Evolutionary conservation across 1,140 invertebrate species (phyloP), one percentile per base, ranked within the genome.

Genomic region (Reticulitermes speratus): DNA sequence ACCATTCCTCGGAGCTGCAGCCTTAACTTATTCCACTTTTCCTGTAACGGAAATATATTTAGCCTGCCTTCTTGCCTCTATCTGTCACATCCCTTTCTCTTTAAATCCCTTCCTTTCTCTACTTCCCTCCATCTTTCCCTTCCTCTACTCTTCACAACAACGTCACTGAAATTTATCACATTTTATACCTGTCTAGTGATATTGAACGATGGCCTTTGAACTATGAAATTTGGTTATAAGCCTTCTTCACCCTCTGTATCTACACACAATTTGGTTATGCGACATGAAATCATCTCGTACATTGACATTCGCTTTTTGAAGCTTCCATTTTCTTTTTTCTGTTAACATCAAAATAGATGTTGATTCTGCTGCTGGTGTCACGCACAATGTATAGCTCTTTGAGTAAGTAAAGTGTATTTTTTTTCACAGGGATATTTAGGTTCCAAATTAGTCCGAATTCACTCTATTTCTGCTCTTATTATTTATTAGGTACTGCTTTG

Each of bases 181-280:
- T 75, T 75, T 75, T 75, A 30, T 75, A 75, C 65, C 65, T 75
- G 65, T 75, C 65, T 75, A 75, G 65, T 75, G 65, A 75, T 75
- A 75, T 75, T 30, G 65, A 75, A 75, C 65, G 65, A 30, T 75
- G 65, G 25, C n/a, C 65, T 75, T 75, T 75, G 65, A 75, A 75
- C 65, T 75, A 75, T 75, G 65, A 75, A 75, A 75, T 75, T 75
- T 30, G 25, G 65, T 75, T 75, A 75, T 9, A 30, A 75, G 25
- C n/a, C 30, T n/a, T 75, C n/a, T 75, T 6, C 65, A 30, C n/a
- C 65, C 65, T 30, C 65, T 75, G n/a, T 75, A 75, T 75, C 65
- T 30, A 30, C 65, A 75, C 65, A 75, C 25, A 75, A 30, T 75
- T 75, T 75, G 65, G 65, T 75, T 75, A 75, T 75, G 65, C 12